Base-by-base conservation (phyloP, 2,888 invertebrate species). In the Xylota sylvarum region DNA sequence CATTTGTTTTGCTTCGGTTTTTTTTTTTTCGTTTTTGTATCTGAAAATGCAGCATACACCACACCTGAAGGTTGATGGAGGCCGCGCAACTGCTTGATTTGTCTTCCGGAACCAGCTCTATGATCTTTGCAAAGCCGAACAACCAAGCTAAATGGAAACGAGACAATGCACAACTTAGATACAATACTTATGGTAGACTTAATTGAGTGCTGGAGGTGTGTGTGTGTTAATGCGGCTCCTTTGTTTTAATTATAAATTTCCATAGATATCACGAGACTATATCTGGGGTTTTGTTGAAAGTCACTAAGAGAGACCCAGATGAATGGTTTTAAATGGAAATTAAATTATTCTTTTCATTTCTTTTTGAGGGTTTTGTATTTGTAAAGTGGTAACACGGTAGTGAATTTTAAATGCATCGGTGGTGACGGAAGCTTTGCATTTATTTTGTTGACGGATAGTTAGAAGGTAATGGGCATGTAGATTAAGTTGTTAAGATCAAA, bases 71-170 rank as follows among this genome's bases (percentile, higher is more conserved):
- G 58, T 37, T 37, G 58, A 32, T 19, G 56, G 56, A 56, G 35
- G 14, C 37, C 58, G 58, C 58, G 58, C 27, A 17, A 10, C n/a
- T n/a, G 23, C 37, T 55, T 70, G 62, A 58, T 78, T 78, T 83
- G 72, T 78, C 78, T 83, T 83, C 78, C 83, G 83, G 83, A 83
- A 83, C 82, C 40, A 65, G 9, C 40, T 17, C 64, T 46, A 10
- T 58, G 50, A 77, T 65, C 43, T 78, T 40, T 58, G 23, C 32
- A 52, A 37, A 10, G 9, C 5, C 60, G 17, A 32, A 40, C 6
- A 35, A 27, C 12, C 27, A 72, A 37, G 30, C 52, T 78, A 80
- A 80, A 67, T 74, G 74, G 60, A 30, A 50, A 23, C 73, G 52
- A 78, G 83, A 78, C 83, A 79, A 72, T 72, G 79, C 37, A 55